Conservation (phyloP, 2,888 invertebrate genomes). For the Bugula neritina region DNA sequence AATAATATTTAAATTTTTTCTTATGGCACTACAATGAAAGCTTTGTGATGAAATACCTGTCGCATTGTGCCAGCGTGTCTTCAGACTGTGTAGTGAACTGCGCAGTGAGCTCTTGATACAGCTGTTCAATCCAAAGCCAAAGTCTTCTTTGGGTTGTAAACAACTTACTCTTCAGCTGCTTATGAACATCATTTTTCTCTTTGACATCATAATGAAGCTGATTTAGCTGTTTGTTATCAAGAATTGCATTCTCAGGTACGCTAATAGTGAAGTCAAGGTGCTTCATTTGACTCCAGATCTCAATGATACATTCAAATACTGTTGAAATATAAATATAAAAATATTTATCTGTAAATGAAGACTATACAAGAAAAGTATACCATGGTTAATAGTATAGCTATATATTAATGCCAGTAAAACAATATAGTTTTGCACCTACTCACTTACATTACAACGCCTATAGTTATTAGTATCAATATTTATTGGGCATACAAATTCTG, state of each 20-base stretch:
- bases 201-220: background rate
- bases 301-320: background rate
- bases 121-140: background rate
- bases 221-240: background rate
- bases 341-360: too few relatives aligned
- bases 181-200: background rate
- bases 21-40: too few relatives aligned
- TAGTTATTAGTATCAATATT: too few relatives aligned
- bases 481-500: too few relatives aligned
- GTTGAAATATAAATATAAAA: too few relatives aligned
- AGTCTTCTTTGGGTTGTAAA: background rate
- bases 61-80: background rate
- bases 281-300: background rate
- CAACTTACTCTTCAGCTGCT: background rate
- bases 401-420: too few relatives aligned
- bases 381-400: too few relatives aligned
- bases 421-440: too few relatives aligned
- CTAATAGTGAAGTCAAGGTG: background rate
- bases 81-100: background rate
- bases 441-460: too few relatives aligned
- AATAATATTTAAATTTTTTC: too few relatives aligned
- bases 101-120: background rate
- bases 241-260: background rate
- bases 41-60: too few relatives aligned
- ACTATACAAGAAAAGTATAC: too few relatives aligned